These are phyloP conservation scores for Periophthalmodon schlosseri DNA, from an alignment of 2,113 vertebrate species.

Conservation along the genomic window DNA sequence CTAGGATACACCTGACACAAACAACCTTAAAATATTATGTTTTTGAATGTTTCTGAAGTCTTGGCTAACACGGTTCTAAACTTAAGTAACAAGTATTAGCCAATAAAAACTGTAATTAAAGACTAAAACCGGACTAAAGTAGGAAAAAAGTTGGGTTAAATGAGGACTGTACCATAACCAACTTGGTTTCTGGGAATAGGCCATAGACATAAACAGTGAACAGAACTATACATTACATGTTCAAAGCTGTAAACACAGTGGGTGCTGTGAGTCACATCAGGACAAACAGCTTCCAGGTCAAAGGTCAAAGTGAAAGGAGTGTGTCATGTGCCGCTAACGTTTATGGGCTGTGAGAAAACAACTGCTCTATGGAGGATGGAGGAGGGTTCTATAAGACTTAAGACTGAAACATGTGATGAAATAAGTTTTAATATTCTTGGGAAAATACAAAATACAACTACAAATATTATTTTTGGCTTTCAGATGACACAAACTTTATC, in stretches of 20 bases:
- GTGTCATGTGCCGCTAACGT: neutral
- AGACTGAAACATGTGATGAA: neutral
- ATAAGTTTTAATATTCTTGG: no score
- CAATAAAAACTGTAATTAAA: neutral
- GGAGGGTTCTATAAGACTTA: neutral
- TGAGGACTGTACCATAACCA: neutral
- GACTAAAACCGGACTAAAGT: neutral
- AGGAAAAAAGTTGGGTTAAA: neutral
- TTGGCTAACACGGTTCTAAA: no score
- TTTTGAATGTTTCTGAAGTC: no score
- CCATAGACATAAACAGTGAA: neutral
- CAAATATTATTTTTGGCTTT: no score
- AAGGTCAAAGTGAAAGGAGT: neutral
- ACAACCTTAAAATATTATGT: no score
- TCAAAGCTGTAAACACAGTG: neutral
- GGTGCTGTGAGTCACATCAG: neutral
- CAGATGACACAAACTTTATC: no score
- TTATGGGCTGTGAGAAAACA: constrained; percentile 3
- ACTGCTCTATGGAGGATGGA: neutral
- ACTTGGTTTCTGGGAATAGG: neutral
- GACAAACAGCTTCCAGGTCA: constrained; percentile 4
- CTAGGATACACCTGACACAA: no score
- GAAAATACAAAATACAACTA: no score
- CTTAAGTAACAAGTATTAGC: neutral
- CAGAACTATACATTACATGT: neutral